These are phyloP conservation scores for Brachynemurus nebulosus DNA, from an alignment of 2,888 invertebrate species.

Conservation along the genomic window DNA sequence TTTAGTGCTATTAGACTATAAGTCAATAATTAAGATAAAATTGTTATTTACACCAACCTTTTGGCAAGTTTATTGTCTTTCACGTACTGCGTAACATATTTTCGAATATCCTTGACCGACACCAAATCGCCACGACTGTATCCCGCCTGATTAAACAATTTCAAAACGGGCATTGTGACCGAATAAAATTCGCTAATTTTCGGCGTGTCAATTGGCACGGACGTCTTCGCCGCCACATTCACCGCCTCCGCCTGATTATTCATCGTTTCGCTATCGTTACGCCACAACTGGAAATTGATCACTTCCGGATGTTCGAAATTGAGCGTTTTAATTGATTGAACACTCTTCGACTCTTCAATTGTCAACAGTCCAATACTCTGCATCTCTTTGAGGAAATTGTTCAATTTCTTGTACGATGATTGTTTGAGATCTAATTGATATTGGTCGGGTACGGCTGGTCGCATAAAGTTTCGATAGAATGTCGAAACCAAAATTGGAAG, in stretches of 20 bases:
- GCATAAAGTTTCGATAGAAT: constrained; percentile 59
- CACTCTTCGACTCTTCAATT: constrained; percentile 49
- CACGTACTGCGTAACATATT: constrained; percentile 57
- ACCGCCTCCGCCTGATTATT: background rate
- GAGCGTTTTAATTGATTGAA: constrained; percentile 59
- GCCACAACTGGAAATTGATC: constrained; percentile 26
- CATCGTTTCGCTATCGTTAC: background rate
- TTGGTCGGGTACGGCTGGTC: constrained; percentile 50
- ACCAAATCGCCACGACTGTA: constrained; percentile 42
- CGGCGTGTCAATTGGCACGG: too few relatives aligned
- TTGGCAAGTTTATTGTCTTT: constrained; percentile 35
- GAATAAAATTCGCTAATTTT: background rate
- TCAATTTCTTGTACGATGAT: constrained; percentile 76
- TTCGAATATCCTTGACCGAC: constrained; percentile 46
- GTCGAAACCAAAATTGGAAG: constrained; percentile 71
- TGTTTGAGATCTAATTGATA: constrained; percentile 71
- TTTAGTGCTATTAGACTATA: too few relatives aligned
- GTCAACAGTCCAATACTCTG: constrained; percentile 35
- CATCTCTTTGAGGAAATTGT: constrained; percentile 72
- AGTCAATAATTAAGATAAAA: too few relatives aligned
- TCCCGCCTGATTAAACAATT: constrained; percentile 24
- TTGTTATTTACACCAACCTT: too few relatives aligned
- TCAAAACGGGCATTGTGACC: background rate
- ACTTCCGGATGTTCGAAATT: constrained; percentile 43
- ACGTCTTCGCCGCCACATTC: background rate